Percentiles rank a stretch among this genome's conserved stretches.
These are phyloP conservation scores for Timema cristinae DNA, from an alignment of 2,888 invertebrate genomes.

Conservation along the genomic window DNA sequence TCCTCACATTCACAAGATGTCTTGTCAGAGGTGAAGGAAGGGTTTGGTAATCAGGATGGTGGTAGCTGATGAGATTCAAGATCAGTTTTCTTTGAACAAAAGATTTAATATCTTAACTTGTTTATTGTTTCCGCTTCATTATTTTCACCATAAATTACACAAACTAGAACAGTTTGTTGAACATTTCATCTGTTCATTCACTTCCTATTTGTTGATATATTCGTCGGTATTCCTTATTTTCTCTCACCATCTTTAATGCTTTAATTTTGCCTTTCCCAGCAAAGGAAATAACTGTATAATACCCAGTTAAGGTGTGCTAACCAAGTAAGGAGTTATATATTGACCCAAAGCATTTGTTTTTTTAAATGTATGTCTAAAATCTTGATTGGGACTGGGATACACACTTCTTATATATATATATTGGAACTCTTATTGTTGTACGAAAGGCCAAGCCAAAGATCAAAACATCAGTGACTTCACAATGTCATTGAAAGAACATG, in stretches of 20 bases:
- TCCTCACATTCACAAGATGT: too few relatives aligned
- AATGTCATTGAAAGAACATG: neutral
- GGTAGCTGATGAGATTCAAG: slow-evolving; percentile 4
- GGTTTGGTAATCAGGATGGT: too few relatives aligned
- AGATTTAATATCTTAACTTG: neutral
- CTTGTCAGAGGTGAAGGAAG: too few relatives aligned
- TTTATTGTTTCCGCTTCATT: neutral
- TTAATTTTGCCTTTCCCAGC: neutral
- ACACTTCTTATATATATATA: neutral
- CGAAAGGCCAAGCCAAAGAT: neutral
- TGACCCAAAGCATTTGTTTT: neutral
- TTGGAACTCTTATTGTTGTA: neutral
- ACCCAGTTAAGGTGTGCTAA: neutral
- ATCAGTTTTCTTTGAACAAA: neutral
- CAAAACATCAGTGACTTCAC: neutral
- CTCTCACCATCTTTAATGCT: slow-evolving; percentile 6
- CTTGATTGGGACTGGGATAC: neutral
- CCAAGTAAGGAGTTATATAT: neutral
- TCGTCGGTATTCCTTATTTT: neutral
- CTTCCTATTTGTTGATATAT: neutral
- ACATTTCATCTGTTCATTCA: neutral
- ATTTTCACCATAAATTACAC: neutral
- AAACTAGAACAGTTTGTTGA: neutral
- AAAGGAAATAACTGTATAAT: neutral
- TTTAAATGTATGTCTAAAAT: neutral